phyloP scores from a whole-genome alignment of 1,140 invertebrate species.

The Drosophila yakuba region DNA sequence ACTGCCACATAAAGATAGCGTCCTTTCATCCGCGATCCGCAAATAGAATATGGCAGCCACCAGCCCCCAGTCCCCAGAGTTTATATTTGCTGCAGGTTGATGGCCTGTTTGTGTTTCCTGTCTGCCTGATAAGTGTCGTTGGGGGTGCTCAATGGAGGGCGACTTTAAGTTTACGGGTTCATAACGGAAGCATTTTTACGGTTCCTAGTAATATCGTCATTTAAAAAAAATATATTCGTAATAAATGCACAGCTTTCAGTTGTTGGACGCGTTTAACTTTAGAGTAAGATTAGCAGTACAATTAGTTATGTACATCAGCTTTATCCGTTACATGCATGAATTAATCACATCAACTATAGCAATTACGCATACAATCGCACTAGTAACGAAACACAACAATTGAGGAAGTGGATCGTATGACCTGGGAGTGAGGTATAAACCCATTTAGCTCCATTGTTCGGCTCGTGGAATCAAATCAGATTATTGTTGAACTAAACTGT shows the following conservation, averaged over 20 bases:
- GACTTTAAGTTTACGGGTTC: conserved; percentile 21
- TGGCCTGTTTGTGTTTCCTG: conserved; percentile 45
- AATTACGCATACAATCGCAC: not conserved
- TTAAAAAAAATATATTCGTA: not conserved
- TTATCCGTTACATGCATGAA: too few relatives aligned
- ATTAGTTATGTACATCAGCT: too few relatives aligned
- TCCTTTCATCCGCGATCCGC: conserved; percentile 22
- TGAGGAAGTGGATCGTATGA: not conserved
- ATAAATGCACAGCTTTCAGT: too few relatives aligned
- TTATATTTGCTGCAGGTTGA: conserved; percentile 33
- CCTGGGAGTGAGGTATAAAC: conserved; percentile 15
- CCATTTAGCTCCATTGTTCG: conserved; percentile 25
- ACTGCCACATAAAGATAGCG: conserved; percentile 55
- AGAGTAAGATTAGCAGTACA: too few relatives aligned
- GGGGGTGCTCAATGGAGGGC: conserved; percentile 10
- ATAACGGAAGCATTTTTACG: conserved; percentile 1
- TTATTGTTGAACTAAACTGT: conserved; percentile 40
- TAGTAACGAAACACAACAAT: conserved; percentile 2
- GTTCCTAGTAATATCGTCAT: not conserved
- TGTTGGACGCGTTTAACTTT: too few relatives aligned
- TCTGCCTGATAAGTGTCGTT: conserved; percentile 41
- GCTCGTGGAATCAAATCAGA: conserved; percentile 24
- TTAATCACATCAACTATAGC: not conserved
- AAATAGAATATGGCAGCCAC: conserved; percentile 32
- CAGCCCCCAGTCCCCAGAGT: not conserved